phyloP scores from a whole-genome alignment of 1,140 invertebrate genomes.

The Lamellibrachia luymesi region DNA sequence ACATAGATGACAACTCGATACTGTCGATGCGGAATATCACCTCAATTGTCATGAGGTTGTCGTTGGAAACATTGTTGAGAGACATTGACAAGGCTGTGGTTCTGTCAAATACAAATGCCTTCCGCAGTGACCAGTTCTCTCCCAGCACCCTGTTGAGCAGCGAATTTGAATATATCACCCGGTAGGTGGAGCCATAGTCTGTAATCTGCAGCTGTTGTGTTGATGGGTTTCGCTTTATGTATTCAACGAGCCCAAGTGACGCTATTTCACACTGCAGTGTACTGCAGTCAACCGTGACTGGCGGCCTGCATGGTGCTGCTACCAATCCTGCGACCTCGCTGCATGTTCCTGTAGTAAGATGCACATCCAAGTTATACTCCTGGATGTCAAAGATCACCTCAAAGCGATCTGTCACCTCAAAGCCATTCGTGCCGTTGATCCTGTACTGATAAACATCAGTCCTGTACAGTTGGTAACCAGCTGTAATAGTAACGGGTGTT shows the following conservation, averaged over 20 bases:
- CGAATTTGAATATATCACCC: not conserved
- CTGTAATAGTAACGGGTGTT: not conserved
- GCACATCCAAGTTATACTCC: not conserved
- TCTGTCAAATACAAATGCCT: not conserved
- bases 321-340: not conserved
- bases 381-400: conserved; percentile 7
- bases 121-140: not conserved
- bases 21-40: not conserved
- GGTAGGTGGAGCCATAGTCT: not conserved
- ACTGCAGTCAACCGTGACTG: not conserved
- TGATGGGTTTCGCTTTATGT: not conserved
- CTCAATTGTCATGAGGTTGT: not conserved
- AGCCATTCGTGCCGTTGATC: not conserved
- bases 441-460: not conserved
- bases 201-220: not conserved
- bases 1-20: not conserved
- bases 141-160: not conserved
- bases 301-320: conserved; percentile 10
- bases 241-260: conserved; percentile 1
- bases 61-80: not conserved
- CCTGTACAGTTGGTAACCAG: not conserved
- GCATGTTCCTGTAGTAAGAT: not conserved
- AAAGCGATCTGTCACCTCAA: not conserved
- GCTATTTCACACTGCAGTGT: not conserved
- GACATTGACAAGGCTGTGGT: not conserved